phyloP scores from a whole-genome alignment of 2,797 vertebrate species.

The Hylomyscus alleni region DNA sequence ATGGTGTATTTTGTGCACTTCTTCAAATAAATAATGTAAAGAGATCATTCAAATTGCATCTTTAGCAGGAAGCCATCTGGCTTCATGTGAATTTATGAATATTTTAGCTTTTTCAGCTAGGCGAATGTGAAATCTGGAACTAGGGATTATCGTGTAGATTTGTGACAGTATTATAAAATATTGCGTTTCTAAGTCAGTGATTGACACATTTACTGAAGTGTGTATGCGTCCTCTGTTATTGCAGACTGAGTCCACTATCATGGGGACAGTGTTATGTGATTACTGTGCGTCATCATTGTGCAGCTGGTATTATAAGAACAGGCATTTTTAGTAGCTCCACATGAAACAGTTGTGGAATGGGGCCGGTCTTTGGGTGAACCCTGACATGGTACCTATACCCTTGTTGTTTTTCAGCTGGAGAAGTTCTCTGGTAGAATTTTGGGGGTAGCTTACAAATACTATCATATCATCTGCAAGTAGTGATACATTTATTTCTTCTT shows the following conservation, averaged over 20 bases:
- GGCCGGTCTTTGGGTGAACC: not conserved
- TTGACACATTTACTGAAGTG: slow-evolving; percentile 74
- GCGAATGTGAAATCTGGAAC: slow-evolving; percentile 81
- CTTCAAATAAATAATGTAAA: slow-evolving; percentile 80
- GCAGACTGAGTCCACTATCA: slow-evolving; percentile 53
- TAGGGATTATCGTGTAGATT: slow-evolving; percentile 78
- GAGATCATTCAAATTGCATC: slow-evolving; percentile 76
- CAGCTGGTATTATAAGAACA: slow-evolving; percentile 43
- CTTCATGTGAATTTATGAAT: slow-evolving; percentile 83
- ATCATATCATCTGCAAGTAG: no score
- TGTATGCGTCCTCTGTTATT: slow-evolving; percentile 70
- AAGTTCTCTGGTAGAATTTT: no score
- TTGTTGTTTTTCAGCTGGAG: no score
- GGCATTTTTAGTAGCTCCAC: not conserved
- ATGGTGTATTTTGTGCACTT: slow-evolving; percentile 63
- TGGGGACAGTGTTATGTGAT: not conserved
- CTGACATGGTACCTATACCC: not conserved
- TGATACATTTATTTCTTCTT: no score
- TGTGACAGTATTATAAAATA: slow-evolving; percentile 74
- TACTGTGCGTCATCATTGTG: slow-evolving; percentile 51
- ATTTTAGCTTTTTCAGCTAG: slow-evolving; percentile 81
- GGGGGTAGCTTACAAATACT: no score
- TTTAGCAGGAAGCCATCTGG: slow-evolving; percentile 80
- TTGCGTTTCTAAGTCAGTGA: slow-evolving; percentile 70
- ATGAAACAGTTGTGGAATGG: not conserved